Evolutionary conservation across 2,113 vertebrate species (phyloP).

Genomic region (Pontoporia blainvillei): DNA sequence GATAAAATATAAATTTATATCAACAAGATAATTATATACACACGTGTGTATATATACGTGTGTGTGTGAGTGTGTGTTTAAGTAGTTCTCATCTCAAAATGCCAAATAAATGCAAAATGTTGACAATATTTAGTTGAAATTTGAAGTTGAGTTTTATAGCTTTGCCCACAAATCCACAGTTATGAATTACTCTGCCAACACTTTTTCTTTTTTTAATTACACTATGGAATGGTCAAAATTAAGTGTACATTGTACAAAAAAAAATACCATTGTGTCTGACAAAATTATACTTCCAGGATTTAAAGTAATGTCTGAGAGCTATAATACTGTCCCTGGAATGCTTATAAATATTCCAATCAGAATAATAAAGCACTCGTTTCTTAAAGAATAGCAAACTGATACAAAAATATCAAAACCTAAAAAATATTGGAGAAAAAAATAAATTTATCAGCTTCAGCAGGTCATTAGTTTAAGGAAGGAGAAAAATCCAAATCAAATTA

Average conservation of each 20-base stretch:
- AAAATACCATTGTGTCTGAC: background rate
- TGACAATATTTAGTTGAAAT: background rate
- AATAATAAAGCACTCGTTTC: background rate
- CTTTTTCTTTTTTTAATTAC: background rate
- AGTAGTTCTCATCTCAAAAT: background rate
- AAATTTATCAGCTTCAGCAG: background rate
- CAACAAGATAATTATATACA: background rate
- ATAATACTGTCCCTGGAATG: background rate
- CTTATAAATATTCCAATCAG: background rate
- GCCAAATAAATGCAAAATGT: background rate
- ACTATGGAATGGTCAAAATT: background rate
- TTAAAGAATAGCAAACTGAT: background rate
- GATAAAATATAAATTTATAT: background rate
- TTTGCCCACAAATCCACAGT: background rate
- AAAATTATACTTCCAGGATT: background rate
- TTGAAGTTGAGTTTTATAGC: background rate
- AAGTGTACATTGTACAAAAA: background rate
- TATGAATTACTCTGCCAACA: background rate
- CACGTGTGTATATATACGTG: background rate
- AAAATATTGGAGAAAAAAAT: background rate
- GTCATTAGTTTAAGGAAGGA: slow-evolving; percentile 10
- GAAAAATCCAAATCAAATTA: background rate
- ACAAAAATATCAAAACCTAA: background rate
- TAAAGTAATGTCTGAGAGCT: background rate
- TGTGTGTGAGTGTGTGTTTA: background rate